phyloP scores from a whole-genome alignment of 35 echinoderm and acorn worm genomes.

The Strongylocentrotus purpuratus region DNA sequence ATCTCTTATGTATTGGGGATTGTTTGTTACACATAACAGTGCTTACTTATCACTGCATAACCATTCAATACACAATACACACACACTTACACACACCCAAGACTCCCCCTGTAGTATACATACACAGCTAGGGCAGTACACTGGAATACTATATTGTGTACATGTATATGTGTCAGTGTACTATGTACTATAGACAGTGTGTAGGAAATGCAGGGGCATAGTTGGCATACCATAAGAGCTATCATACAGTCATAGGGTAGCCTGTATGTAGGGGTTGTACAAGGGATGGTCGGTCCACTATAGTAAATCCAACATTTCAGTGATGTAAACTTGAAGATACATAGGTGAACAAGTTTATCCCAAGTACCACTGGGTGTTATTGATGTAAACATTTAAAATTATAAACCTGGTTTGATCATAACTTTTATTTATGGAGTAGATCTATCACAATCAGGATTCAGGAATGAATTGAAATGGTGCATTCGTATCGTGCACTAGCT shows the following conservation, averaged over 20 bases:
- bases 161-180: neutral
- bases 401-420: neutral
- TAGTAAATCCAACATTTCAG: neutral
- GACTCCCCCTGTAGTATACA: neutral
- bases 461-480: too few relatives aligned
- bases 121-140: neutral
- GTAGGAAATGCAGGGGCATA: conserved; percentile 24
- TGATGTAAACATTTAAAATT: neutral
- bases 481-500: too few relatives aligned
- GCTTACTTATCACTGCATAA: conserved; percentile 19
- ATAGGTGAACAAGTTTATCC: neutral
- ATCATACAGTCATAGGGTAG: neutral
- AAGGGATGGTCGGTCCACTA: neutral
- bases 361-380: neutral
- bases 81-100: neutral
- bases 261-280: neutral
- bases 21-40: conserved; percentile 36
- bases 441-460: too few relatives aligned
- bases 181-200: neutral
- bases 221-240: conserved; percentile 35
- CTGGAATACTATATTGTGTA: neutral
- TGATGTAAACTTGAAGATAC: neutral
- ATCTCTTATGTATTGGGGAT: neutral
- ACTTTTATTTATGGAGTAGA: neutral
- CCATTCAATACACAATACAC: neutral